Evolutionary conservation across 2,113 vertebrate species (phyloP), one percentile per base, ranked within the genome.

Genomic region (Oreotrochilus melanogaster): DNA sequence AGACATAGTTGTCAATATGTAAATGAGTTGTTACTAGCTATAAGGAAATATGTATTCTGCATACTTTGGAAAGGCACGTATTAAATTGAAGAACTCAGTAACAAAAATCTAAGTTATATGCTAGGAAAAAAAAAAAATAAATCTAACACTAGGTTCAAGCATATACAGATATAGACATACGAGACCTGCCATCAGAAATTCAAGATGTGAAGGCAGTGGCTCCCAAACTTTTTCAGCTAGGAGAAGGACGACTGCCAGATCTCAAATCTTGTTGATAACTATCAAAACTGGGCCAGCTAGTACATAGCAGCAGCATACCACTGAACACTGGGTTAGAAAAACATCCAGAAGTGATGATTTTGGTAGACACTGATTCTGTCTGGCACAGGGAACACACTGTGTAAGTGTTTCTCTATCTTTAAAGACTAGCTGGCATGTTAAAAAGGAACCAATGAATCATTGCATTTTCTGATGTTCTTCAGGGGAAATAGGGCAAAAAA

Each of bases 1-100:
- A 62, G 5, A 42, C 8, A 30, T 27, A 10, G 58, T 13, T 9
- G 1, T 8, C 22, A 75, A 14, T 56, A 72, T 0, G 5, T 35
- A 75, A 78, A 24, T 39, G 89, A 56, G 10, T 13, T 66, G 12
- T 80, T 66, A 57, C 7, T 67, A 69, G 23, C 9, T 57, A 45
- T 61, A 62, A 43, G 5, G 11, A 58, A 50, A 78, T 3, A 11
- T 1, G 18, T 14, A 73, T 61, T 70, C 18, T 76, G 11, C 4
- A 1, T 54, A 54, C 50, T 81, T 51, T 58, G 54, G 31, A 47
- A 1, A 4, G 9, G 21, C 57, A 66, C 78, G 33, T 17, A 84
- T 3, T 42, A 33, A 74, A 73, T 10, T 39, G 27, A 42, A 48
- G 39, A 81, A 78, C 58, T 51, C 28, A 43, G 43, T 28, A 89